A percentile compares a stretch with the other conserved stretches of the same genome.
Conservation (phyloP, 2,113 vertebrate genomes). For the Crypturellus undulatus region DNA sequence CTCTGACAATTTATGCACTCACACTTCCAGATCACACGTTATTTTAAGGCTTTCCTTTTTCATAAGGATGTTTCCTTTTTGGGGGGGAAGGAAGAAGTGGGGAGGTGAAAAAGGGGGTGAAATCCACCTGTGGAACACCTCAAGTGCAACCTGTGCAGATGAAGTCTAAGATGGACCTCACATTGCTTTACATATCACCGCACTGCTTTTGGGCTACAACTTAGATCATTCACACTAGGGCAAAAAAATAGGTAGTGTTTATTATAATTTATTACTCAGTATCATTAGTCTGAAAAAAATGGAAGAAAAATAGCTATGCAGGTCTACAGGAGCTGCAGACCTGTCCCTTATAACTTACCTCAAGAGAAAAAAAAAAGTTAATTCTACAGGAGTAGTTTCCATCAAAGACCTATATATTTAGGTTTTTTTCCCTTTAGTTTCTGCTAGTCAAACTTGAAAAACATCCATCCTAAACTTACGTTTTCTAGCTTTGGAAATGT, state of each 20-base stretch:
- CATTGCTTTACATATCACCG: not conserved
- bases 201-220: not conserved
- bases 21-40: not conserved
- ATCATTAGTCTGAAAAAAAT: not conserved
- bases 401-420: not conserved
- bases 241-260: not conserved
- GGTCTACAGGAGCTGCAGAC: not conserved
- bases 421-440: not conserved
- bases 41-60: conserved; percentile 23
- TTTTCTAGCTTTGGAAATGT: not conserved
- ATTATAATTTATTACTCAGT: not conserved
- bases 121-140: not conserved
- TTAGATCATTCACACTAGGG: not conserved
- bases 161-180: not conserved
- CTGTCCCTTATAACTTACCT: not conserved
- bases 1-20: conserved; percentile 36
- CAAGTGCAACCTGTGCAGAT: not conserved
- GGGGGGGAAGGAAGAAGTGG: too few species aligned
- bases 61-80: not conserved
- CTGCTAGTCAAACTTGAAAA: not conserved
- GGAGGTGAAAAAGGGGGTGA: rapidly evolving
- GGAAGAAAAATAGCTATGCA: not conserved
- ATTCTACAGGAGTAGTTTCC: not conserved
- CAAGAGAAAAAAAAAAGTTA: not conserved
- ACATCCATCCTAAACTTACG: not conserved